These are phyloP conservation scores for Neomonachus schauinslandi DNA, from an alignment of 2,113 vertebrate species.

Conservation along the genomic window DNA sequence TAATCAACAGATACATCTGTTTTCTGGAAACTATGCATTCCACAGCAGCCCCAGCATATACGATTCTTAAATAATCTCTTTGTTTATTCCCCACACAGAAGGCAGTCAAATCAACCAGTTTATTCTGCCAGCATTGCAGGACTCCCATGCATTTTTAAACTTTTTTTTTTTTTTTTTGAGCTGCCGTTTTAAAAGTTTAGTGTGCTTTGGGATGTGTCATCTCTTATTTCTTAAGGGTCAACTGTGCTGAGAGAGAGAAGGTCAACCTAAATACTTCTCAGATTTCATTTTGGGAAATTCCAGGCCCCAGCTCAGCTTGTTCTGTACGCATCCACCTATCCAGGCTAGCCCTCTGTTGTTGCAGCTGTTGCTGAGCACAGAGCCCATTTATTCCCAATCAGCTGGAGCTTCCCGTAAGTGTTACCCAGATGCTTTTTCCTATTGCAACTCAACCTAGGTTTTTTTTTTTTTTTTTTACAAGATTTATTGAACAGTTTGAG, in stretches of 20 bases:
- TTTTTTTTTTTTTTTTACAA: neutral
- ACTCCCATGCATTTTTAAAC: slow-evolving; percentile 44
- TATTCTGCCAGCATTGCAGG: slow-evolving; percentile 32
- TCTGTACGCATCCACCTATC: neutral
- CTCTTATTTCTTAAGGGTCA: slow-evolving; percentile 74
- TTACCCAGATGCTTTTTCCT: slow-evolving; percentile 72
- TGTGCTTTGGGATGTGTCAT: slow-evolving; percentile 64
- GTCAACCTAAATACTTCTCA: slow-evolving; percentile 73
- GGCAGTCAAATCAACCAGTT: slow-evolving; percentile 18
- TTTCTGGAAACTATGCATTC: slow-evolving; percentile 65
- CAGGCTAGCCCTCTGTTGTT: slow-evolving; percentile 79
- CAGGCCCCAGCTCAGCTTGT: slow-evolving; percentile 73
- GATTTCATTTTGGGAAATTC: slow-evolving; percentile 81
- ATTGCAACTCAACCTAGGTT: slow-evolving; percentile 59
- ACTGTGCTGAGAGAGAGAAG: slow-evolving; percentile 77
- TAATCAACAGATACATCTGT: slow-evolving; percentile 62
- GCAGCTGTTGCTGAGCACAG: slow-evolving; percentile 83
- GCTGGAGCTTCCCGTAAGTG: slow-evolving; percentile 79
- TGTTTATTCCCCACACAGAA: slow-evolving; percentile 54
- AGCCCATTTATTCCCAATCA: slow-evolving; percentile 79
- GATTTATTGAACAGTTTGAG: neutral
- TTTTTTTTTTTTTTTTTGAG: neutral
- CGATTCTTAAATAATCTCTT: slow-evolving; percentile 57
- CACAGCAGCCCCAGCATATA: slow-evolving; percentile 51
- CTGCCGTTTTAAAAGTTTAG: slow-evolving; percentile 66